Conservation (phyloP, 2,797 vertebrate genomes). For the Protonibea diacanthus region DNA sequence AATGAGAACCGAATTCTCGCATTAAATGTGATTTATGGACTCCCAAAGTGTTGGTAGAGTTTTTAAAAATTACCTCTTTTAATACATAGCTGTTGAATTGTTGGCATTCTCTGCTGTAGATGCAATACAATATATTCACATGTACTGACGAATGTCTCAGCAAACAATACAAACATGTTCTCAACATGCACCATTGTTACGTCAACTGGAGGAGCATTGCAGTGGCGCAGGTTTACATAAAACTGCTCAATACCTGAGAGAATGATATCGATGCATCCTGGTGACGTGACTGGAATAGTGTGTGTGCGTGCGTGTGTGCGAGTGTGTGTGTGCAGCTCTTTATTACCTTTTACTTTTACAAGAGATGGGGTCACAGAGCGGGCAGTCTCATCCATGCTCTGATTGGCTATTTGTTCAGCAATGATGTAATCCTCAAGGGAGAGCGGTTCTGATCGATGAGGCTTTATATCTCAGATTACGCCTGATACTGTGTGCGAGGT, state of each 20-base stretch:
- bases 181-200: conserved; percentile 17
- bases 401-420: conserved; percentile 71
- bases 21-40: neutral
- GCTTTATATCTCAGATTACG: conserved; percentile 71
- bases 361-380: conserved; percentile 69
- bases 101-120: neutral
- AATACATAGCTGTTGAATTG: neutral
- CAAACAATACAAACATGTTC: neutral
- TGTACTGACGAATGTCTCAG: neutral
- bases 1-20: neutral
- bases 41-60: neutral
- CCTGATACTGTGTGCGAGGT: conserved; percentile 52
- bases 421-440: conserved; percentile 78
- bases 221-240: conserved; percentile 53
- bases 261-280: conserved; percentile 45
- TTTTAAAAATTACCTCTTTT: neutral
- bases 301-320: neutral
- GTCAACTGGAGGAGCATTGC: conserved; percentile 12
- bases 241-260: conserved; percentile 39
- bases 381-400: conserved; percentile 59
- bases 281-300: conserved; percentile 41
- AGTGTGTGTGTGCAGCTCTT: conserved; percentile 2
- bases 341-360: conserved; percentile 60
- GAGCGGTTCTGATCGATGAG: conserved; percentile 68
- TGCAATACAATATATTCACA: neutral